phyloP scores from a whole-genome alignment of 1,140 invertebrate species.

The Macrosteles quadrilineatus region DNA sequence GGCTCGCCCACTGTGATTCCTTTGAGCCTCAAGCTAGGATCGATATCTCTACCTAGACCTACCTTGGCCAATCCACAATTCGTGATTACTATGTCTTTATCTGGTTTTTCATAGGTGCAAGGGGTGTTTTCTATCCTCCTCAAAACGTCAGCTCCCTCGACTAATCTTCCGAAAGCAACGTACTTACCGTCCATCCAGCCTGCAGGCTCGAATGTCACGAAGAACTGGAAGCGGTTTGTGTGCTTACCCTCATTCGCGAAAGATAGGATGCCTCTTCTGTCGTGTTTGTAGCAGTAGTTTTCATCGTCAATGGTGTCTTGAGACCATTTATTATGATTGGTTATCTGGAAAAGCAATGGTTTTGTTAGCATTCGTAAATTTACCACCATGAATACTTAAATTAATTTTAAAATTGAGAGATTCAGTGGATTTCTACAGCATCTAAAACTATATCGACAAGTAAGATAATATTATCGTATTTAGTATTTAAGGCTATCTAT shows the following conservation, averaged over 20 bases:
- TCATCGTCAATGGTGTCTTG: slow-evolving; percentile 36
- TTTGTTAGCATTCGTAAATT: too few relatives aligned
- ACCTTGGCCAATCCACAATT: slow-evolving; percentile 5
- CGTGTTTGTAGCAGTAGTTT: slow-evolving; percentile 41
- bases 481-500: too few relatives aligned
- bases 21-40: not conserved
- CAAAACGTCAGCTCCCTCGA: not conserved
- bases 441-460: too few relatives aligned
- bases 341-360: not conserved
- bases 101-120: not conserved
- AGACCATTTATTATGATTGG: too few relatives aligned
- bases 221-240: slow-evolving; percentile 77
- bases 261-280: slow-evolving; percentile 55
- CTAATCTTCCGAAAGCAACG: slow-evolving; percentile 73
- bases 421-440: too few relatives aligned
- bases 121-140: not conserved
- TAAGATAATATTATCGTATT: too few relatives aligned
- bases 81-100: not conserved
- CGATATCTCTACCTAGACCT: not conserved
- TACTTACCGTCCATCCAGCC: slow-evolving; percentile 75
- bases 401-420: too few relatives aligned
- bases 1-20: not conserved
- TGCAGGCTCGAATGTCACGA: slow-evolving; percentile 71
- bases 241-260: slow-evolving; percentile 69
- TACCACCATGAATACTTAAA: too few relatives aligned